Evolutionary conservation across 2,113 vertebrate species (phyloP).

Genomic region (Chrysochloris asiatica): DNA sequence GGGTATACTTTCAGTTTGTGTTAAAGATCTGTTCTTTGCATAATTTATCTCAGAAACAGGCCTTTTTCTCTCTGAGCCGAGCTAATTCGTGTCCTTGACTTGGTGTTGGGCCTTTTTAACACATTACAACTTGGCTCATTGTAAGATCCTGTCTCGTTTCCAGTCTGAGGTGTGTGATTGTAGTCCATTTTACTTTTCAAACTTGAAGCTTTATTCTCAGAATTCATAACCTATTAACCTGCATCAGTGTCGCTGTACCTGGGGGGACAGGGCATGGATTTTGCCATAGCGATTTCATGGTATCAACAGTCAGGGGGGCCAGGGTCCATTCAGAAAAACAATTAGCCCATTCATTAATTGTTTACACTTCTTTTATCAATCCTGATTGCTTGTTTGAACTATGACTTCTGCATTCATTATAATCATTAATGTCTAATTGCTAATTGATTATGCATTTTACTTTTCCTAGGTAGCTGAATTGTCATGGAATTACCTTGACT

Average conservation of each 20-base stretch:
- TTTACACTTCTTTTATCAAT: background rate
- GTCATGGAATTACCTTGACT: background rate
- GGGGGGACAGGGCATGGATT: background rate
- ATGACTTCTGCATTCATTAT: background rate
- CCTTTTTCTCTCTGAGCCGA: slow-evolving; percentile 44
- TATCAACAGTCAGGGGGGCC: background rate
- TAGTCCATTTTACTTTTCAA: background rate
- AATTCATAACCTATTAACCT: slow-evolving; percentile 7
- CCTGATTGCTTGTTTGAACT: slow-evolving; percentile 45
- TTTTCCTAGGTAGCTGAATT: slow-evolving; percentile 4
- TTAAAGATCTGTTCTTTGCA: background rate
- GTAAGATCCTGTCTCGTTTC: slow-evolving; percentile 46
- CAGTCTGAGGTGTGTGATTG: background rate
- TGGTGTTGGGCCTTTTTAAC: slow-evolving; percentile 27
- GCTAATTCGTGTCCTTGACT: slow-evolving; percentile 54
- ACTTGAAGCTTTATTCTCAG: background rate
- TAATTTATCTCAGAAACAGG: slow-evolving; percentile 46
- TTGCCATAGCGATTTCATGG: background rate
- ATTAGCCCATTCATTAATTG: background rate
- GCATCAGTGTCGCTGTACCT: background rate
- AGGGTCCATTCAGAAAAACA: background rate
- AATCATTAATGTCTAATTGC: slow-evolving; percentile 34
- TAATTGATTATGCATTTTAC: slow-evolving; percentile 38
- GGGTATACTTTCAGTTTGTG: slow-evolving; percentile 45
- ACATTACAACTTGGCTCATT: slow-evolving; percentile 31